Base-by-base conservation (phyloP, 2,113 vertebrate species). In the rabbit (Oryctolagus cuniculus) region DNA sequence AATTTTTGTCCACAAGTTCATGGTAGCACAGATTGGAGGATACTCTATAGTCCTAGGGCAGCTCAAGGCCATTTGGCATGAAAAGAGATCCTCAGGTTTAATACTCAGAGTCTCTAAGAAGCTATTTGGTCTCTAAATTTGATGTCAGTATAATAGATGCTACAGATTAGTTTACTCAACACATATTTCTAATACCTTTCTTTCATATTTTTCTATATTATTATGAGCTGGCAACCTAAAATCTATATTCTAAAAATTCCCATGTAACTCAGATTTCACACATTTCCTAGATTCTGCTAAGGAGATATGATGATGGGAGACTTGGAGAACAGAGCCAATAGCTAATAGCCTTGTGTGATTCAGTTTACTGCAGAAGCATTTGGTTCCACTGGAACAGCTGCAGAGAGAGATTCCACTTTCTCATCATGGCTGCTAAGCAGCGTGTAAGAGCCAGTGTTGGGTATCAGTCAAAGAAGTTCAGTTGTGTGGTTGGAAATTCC, bases 91-190 rank as follows among this genome's bases (percentile, higher is more conserved):
- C 17, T 13, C 36, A 72, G 38, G 90, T 92, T 86, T 84, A 93
- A 83, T 93, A 80, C 89, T 5, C 24, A 87, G 53, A 72, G 67
- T 21, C 44, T 75, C 94, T 80, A 58, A 89, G 75, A 81, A 91
- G 44, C 80, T 81, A 79, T 34, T 69, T 16, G 72, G 7, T 91
- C 49, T 93, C 66, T 58, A 83, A 87, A 34, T 75, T 31, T 89
- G 63, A 80, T 19, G 66, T 83, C 27, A 64, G 1, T 69, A 21
- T 49, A 44, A 17, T 53, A 72, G 84, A 87, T 83, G 27, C 25
- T 87, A 55, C 17, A 85, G 34, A 55, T 67, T 38, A 38, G 12
- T 63, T 89, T 58, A 72, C 21, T 82, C 31, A 70, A 38, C 3
- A 24, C 6, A 1, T 22, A 69, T 6, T 58, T 81, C 51, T 24